Conservation (phyloP, 2,113 vertebrate species). For the Pantherophis guttatus region DNA sequence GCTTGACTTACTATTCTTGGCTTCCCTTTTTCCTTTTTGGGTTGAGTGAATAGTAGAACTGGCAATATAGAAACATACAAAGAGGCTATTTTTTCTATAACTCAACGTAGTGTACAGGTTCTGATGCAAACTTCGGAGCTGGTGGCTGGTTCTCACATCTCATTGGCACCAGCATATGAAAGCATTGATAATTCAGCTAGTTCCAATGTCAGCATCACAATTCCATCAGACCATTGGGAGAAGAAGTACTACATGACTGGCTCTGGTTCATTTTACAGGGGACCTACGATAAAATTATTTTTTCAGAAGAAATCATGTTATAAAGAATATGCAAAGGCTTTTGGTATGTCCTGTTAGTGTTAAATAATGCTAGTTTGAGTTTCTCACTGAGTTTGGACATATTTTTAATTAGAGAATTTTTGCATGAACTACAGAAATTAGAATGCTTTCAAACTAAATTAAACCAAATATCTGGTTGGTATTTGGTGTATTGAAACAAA, state of each 20-base stretch:
- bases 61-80: not conserved
- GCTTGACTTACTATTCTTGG: not conserved
- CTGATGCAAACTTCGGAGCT: not conserved
- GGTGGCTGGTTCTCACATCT: no score
- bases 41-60: not conserved
- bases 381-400: not conserved
- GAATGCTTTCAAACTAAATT: not conserved
- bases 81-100: not conserved
- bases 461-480: not conserved
- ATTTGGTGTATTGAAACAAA: not conserved
- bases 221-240: not conserved
- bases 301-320: not conserved
- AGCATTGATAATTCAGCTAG: not conserved
- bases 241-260: not conserved
- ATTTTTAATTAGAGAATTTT: not conserved
- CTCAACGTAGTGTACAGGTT: not conserved
- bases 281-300: not conserved
- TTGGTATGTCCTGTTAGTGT: not conserved
- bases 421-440: not conserved
- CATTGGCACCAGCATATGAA: not conserved
- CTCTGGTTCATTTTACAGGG: not conserved
- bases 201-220: not conserved
- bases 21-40: not conserved
- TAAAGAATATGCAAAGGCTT: not conserved
- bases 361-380: not conserved